Evolutionary conservation across 2,797 vertebrate genomes (phyloP), one percentile per base, ranked within the genome.

Genomic region (Linurgus olivaceus): DNA sequence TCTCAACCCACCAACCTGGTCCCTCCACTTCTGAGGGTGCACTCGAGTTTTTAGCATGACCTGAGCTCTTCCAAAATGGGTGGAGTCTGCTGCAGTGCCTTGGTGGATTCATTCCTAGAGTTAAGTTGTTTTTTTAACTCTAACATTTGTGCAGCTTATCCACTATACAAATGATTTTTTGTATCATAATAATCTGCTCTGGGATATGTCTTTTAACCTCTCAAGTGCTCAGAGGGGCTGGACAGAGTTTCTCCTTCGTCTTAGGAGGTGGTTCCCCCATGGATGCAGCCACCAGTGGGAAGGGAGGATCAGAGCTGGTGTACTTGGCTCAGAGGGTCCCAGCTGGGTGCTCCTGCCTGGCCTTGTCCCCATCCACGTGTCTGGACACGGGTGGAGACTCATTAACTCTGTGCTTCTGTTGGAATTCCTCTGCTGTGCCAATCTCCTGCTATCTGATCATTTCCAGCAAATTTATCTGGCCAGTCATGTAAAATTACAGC

Each of bases 351-450:
- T 88, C 16, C 77, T 85, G 77, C 79, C 87, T 93, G 93, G 52
- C 95, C 78, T 79, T 90, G 75, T 91, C 86, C 72, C 58, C 54
- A 72, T 68, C 70, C 13, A 0, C 88, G 0, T 91, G 96, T 37
- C 91, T 81, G 87, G 89, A 91, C 95, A 66, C 1, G 76, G 89
- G 80, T 50, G 70, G 92, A 51, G 84, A 68, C 80, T 95, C 93
- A 95, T 96, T 95, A 96, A 95, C 90, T 92, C 75, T 51, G 68
- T 71, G 65, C 65, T 96, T 83, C 95, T 92, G 90, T 76, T 96
- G 91, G 82, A 93, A 96, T 96, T 97, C 87, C 70, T 94, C 76
- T 81, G 82, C 66, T 58, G 51, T 96, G 94, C 96, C 95, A 94
- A 52, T 38, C 82, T 91, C 75, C 54, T 94, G 87, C 84, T 94